Conservation (phyloP, 2,888 invertebrate genomes). For the Tetragnatha montana region DNA sequence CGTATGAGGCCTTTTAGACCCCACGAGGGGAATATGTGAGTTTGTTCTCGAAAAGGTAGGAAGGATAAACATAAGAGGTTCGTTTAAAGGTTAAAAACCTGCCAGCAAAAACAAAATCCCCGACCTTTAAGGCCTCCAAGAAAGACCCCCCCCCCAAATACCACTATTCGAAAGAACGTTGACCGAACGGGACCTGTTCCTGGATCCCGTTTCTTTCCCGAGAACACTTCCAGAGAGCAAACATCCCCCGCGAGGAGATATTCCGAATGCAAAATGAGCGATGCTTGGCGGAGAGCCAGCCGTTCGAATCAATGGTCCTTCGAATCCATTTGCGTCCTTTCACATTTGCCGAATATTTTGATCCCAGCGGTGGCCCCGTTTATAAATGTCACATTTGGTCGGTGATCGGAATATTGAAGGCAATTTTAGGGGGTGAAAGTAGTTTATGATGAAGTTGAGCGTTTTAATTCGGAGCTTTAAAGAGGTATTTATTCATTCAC, state of each 20-base stretch:
- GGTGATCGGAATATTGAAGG: too few relatives aligned
- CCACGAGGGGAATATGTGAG: too few relatives aligned
- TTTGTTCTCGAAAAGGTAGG: too few relatives aligned
- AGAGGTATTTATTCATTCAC: too few relatives aligned
- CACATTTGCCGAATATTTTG: background rate
- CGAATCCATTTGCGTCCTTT: background rate
- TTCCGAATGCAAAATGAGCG: slow-evolving; percentile 19
- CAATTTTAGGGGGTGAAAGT: background rate
- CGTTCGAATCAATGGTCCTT: background rate
- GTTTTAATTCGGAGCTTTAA: background rate
- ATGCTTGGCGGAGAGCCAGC: slow-evolving; percentile 14
- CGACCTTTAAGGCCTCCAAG: too few relatives aligned
- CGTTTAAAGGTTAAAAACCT: too few relatives aligned
- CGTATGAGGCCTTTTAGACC: too few relatives aligned
- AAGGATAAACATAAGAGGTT: too few relatives aligned
- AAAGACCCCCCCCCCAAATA: background rate
- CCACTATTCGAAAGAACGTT: background rate
- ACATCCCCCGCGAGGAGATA: background rate
- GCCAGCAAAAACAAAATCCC: too few relatives aligned
- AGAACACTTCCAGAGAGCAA: background rate
- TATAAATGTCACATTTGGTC: too few relatives aligned
- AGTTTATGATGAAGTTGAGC: background rate
- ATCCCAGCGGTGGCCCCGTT: too few relatives aligned
- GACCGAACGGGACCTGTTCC: background rate
- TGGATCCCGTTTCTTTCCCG: background rate